A percentile compares a stretch with the other conserved stretches of the same genome.
Conservation (phyloP, 23 tunicate genomes). For the Ascidia mentula region DNA sequence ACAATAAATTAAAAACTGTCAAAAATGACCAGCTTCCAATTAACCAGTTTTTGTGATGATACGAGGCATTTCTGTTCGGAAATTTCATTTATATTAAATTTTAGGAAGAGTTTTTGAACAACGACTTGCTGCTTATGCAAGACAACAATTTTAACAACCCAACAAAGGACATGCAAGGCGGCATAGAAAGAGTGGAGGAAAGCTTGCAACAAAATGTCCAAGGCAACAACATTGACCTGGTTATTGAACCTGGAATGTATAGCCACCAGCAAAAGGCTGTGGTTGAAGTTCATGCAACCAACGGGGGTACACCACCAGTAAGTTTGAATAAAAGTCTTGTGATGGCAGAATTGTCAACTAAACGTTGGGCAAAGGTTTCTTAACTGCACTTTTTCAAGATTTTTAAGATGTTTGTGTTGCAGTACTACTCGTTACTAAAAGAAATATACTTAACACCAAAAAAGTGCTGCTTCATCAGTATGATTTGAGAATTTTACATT, state of each 20-base stretch:
- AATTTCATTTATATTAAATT: too few relatives aligned
- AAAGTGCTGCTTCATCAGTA: too few relatives aligned
- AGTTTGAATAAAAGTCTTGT: background rate
- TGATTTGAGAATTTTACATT: too few relatives aligned
- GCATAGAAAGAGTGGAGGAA: background rate
- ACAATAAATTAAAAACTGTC: too few relatives aligned
- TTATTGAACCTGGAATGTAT: slow-evolving; percentile 9
- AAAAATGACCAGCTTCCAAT: too few relatives aligned
- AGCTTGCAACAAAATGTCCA: slow-evolving; percentile 1
- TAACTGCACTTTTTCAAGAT: too few relatives aligned
- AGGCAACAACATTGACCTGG: slow-evolving; percentile 3
- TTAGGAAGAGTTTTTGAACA: background rate
- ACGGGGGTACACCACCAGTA: background rate
- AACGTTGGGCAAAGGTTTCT: background rate
- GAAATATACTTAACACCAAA: too few relatives aligned
- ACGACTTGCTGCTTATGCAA: background rate
- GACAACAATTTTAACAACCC: slow-evolving; percentile 10
- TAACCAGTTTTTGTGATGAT: too few relatives aligned
- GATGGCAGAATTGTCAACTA: background rate
- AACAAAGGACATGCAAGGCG: background rate
- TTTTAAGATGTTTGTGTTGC: background rate
- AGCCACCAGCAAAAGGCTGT: background rate
- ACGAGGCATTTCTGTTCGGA: too few relatives aligned
- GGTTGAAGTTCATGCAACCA: background rate
- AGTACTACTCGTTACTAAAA: too few relatives aligned